Base-by-base conservation (phyloP, 2,113 vertebrate genomes). In the Chroicocephalus ridibundus region DNA sequence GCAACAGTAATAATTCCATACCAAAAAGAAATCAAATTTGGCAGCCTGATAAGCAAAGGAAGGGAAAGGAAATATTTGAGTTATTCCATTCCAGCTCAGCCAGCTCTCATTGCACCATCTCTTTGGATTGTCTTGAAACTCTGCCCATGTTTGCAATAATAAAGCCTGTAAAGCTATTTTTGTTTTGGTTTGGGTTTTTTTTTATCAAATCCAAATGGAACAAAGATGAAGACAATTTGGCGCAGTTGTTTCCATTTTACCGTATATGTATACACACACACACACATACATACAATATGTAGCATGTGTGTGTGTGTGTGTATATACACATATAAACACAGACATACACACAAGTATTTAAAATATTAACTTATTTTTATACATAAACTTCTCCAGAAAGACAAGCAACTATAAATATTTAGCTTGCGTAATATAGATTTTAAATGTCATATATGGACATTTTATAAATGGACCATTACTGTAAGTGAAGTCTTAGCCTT, bases 11-110 rank as follows among this genome's bases (percentile, higher is more conserved):
- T 58, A 81, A 90, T n/a, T 76, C 38, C 89, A 86, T 70, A 87
- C 47, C 34, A 87, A 90, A 81, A 96, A 72, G 36, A 90, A 96
- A 88, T 68, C 10, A 84, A 82, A 83, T 83, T 78, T 93, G 87
- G 94, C 96, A 95, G 69, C 52, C 76, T 84, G 80, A 93, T 86
- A 96, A 94, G 52, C 71, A 82, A 91, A 90, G 36, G 72, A 89
- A 91, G 89, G 77, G 94, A 85, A 92, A 91, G 52, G 86, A 94
- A 94, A 89, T 78, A 94, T 58, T 88, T 82, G 66, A 96, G 82
- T 96, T 79, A 94, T 54, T 95, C 79, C 0, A 10, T 89, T 97
- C 76, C 88, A 97, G 70, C 66, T 94, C 86, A 74, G 76, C 64
- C 86, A 95, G 70, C 64, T 78, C 66, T 81, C 24, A 14, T 82